Percentiles rank a stretch among this genome's conserved stretches.
These are phyloP conservation scores for Harlomillsia oculata DNA, from an alignment of 1,140 invertebrate genomes.

Conservation along the genomic window DNA sequence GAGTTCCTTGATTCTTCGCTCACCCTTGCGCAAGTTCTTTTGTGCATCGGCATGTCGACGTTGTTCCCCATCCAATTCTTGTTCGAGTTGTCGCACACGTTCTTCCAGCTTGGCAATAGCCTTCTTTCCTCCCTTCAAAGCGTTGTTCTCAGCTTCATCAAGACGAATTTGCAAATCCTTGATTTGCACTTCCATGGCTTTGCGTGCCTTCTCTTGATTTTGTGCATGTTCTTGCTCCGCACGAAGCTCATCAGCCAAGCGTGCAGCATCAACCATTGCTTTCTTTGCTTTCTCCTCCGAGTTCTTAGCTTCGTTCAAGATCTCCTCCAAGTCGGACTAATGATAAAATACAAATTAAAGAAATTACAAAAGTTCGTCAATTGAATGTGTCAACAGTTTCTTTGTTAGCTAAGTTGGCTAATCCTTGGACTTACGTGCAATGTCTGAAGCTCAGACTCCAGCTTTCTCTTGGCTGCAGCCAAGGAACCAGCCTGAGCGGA, in stretches of 20 bases:
- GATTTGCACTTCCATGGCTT: slow-evolving; percentile 91
- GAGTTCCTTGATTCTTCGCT: slow-evolving; percentile 88
- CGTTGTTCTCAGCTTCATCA: slow-evolving; percentile 92
- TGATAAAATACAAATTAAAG: not conserved
- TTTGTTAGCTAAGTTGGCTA: too few relatives aligned
- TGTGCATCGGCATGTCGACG: slow-evolving; percentile 92
- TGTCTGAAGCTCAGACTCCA: slow-evolving; percentile 92
- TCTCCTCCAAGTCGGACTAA: slow-evolving; percentile 82
- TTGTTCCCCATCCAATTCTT: slow-evolving; percentile 95
- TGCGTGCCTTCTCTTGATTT: slow-evolving; percentile 95
- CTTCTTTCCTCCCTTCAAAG: slow-evolving; percentile 96
- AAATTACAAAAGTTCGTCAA: not conserved
- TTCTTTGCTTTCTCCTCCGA: slow-evolving; percentile 96
- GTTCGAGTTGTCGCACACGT: slow-evolving; percentile 87
- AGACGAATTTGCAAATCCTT: slow-evolving; percentile 87
- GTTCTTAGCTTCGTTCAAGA: slow-evolving; percentile 90
- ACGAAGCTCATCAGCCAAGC: slow-evolving; percentile 92
- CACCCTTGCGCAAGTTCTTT: slow-evolving; percentile 90
- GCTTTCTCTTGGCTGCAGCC: slow-evolving; percentile 91
- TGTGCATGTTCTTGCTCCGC: slow-evolving; percentile 98
- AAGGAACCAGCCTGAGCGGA: slow-evolving; percentile 84
- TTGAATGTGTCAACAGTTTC: too few relatives aligned
- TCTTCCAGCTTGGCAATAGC: slow-evolving; percentile 94
- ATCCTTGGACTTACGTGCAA: slow-evolving; percentile 58
- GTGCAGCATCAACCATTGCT: slow-evolving; percentile 93